phyloP scores from a whole-genome alignment of 2,888 invertebrate species.

The Ochropleura plecta region DNA sequence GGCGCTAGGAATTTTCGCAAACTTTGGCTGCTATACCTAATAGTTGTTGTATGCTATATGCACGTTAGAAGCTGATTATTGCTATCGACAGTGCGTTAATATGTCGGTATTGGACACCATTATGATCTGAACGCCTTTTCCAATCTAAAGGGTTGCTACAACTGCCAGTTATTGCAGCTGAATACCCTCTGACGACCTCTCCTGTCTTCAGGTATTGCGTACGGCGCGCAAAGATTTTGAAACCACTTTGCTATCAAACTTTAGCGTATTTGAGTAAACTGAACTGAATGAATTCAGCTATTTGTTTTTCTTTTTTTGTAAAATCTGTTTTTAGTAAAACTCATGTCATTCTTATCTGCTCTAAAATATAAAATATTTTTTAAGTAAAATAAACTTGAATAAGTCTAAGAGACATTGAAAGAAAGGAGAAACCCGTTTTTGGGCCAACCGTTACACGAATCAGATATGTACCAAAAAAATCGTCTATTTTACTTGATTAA shows the following conservation, averaged over 20 bases:
- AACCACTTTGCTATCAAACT: background rate
- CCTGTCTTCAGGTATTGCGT: too few relatives aligned
- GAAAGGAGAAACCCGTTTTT: too few relatives aligned
- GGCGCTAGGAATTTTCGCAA: background rate
- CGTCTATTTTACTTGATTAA: too few relatives aligned
- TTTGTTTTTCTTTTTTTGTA: background rate
- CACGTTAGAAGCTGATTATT: background rate
- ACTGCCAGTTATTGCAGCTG: too few relatives aligned
- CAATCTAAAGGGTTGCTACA: too few relatives aligned
- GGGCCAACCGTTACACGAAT: too few relatives aligned
- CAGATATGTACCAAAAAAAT: too few relatives aligned
- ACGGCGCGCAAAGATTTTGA: too few relatives aligned
- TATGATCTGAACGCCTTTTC: too few relatives aligned
- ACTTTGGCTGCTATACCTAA: too few relatives aligned
- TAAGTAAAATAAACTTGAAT: constrained; percentile 11
- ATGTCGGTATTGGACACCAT: too few relatives aligned
- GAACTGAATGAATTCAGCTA: background rate
- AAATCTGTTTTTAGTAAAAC: background rate
- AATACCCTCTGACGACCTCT: too few relatives aligned
- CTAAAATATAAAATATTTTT: background rate
- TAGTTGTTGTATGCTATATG: background rate
- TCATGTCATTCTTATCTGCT: background rate
- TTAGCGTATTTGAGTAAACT: background rate
- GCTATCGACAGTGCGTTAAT: background rate
- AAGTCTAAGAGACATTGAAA: constrained; percentile 7